Base-by-base conservation (phyloP, 2,888 invertebrate species). In the Ophion costatus region DNA sequence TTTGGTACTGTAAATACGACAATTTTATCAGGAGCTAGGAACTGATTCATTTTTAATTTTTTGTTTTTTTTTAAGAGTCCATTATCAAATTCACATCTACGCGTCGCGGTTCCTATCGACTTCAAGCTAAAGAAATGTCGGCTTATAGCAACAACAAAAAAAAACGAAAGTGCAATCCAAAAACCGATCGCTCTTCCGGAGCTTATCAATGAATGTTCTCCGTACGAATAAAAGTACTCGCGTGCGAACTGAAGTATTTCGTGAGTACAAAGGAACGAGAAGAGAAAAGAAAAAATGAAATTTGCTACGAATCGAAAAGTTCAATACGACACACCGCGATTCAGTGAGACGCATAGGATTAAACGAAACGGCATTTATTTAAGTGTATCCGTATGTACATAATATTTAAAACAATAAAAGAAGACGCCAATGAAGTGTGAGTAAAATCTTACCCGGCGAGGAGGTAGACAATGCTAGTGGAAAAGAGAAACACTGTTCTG, bases 1-100 rank as follows among this genome's bases (percentile, higher is more conserved):
- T 88, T 90, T 89, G 87, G 88, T 89, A 90, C 81, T 91, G 90
- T 91, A 90, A 86, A 90, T 89, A 90, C 83, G 87, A 81, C 85
- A 88, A 88, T 80, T 88, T 89, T 86, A 88, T 82, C 87, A 83
- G 88, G 87, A 89, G 89, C 87, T 88, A 86, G 88, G 89, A 88
- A 76, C 74, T 80, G 63, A 75, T 77, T 80, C 74, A 73, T 80
- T 80, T 82, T 82, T 85, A 79, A 71, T 71, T 79, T 80, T 51
- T 56, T 38, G 77, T 82, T 59, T 61, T 82, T 84, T 83, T 86
- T 86, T 86, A 84, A 88, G 87, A 88, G 86, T 88, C 87, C 86
- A 87, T 87, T 85, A 76, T 86, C 83, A 81, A 74, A 83, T 83
- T 80, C 81, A 83, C 80, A 85, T 84, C 80, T 75, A 82, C 86